Base-by-base conservation (phyloP, 1,140 invertebrate species). In the Coelopa frigida region DNA sequence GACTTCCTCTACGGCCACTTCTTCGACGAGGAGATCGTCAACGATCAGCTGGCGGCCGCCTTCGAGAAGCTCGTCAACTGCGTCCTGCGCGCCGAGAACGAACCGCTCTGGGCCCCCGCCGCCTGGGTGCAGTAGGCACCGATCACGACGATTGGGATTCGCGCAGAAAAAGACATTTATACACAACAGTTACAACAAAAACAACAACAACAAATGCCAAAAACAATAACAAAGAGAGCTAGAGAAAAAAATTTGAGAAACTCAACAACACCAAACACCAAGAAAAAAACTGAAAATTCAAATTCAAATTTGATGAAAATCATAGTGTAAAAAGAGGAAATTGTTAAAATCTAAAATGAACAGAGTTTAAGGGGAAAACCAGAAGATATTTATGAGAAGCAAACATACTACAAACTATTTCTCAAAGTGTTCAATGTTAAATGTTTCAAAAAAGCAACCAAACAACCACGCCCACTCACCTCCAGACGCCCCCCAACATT, bases 71-170 rank as follows among this genome's bases (percentile, higher is more conserved):
- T 99, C 3, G 73, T 94, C 5, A 77, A 79, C 50, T 81, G 84
- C 35, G 84, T 90, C 2, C 85, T 87, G 69, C 78, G 83, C 58
- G 81, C 97, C 14, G 92, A 98, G 71, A 87, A 83, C 3, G 91
- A 97, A 68, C 91, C 94, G 8, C 79, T 94, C 12, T 99, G 95
- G 95, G 93, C 98, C 12, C 95, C 95, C 10, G 84, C 85, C 15
- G 84, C 84, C 12, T 98, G 95, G 95, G 83, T 95, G 49, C 86
- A 89, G 75, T 89, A 79, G 41, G 41, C 41, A 43, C 27, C 41
- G 31, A 43, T 26, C 33, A 22, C 3, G 36, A 22, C n/a, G 11
- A 38, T 38, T 4, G 22, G n/a, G 22, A 20, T 20, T 17, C 17
- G 35, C 18, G 31, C 7, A 33, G 29, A 33, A 20, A 29, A 44